These are phyloP conservation scores for Clarias gariepinus DNA, from an alignment of 2,113 vertebrate species.

Conservation along the genomic window DNA sequence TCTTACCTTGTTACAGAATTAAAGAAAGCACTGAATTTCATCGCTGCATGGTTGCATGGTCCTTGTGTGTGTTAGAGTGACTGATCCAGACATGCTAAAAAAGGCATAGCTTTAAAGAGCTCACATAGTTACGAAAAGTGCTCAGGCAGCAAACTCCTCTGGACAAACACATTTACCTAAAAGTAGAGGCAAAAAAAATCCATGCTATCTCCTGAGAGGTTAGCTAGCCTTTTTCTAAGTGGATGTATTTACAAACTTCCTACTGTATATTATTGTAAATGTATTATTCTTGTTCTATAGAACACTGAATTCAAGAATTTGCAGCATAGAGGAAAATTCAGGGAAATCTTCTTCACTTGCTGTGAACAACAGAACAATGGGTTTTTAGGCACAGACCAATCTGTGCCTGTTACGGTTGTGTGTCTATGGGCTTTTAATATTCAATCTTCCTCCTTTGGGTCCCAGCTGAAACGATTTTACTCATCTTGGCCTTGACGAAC, in stretches of 20 bases:
- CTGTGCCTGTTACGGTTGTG: conserved; percentile 24
- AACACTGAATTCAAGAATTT: background rate
- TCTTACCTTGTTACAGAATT: too few species aligned
- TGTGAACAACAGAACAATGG: background rate
- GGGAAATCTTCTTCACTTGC: conserved; percentile 6
- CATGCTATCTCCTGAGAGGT: background rate
- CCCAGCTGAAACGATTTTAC: conserved; percentile 10
- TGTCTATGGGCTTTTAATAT: conserved; percentile 42
- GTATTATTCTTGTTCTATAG: background rate
- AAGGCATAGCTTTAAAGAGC: background rate
- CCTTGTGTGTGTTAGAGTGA: too few species aligned
- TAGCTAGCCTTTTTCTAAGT: background rate
- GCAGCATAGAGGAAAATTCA: background rate
- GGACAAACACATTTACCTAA: background rate
- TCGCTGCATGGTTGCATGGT: too few species aligned
- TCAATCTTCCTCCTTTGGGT: conserved; percentile 14
- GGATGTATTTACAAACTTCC: background rate
- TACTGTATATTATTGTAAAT: too few species aligned
- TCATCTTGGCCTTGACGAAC: background rate
- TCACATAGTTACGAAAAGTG: background rate
- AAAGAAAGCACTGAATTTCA: too few species aligned
- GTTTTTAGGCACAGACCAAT: conserved; percentile 22
- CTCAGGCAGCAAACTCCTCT: background rate
- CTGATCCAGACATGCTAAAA: too few species aligned
- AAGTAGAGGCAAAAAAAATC: conserved; percentile 5